Percentiles rank a stretch among this genome's conserved stretches.
phyloP scores from a whole-genome alignment of 2,888 invertebrate species.

The Tyria jacobaeae region DNA sequence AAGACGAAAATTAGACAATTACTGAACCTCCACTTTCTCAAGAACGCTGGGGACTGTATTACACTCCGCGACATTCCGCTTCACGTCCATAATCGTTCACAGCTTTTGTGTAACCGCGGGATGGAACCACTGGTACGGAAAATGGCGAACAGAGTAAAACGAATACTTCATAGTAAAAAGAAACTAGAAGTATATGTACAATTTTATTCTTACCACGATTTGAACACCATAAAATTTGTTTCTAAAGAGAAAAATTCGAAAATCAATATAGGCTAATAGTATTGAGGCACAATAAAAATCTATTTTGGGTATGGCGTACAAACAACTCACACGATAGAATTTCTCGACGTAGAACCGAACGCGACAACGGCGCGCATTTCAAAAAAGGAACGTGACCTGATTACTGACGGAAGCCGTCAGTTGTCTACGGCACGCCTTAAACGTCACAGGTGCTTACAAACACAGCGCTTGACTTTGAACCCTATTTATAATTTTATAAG shows the following conservation, averaged over 20 bases:
- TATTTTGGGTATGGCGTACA: conserved; percentile 54
- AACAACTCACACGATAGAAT: conserved; percentile 51
- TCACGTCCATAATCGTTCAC: conserved; percentile 58
- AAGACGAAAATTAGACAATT: conserved; percentile 55
- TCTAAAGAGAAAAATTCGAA: conserved; percentile 16
- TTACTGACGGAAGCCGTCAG: conserved; percentile 83
- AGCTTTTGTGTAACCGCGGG: conserved; percentile 58
- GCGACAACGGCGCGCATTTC: conserved; percentile 73
- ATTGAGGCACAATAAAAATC: conserved; percentile 58
- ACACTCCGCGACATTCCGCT: conserved; percentile 49
- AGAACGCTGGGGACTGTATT: conserved; percentile 50
- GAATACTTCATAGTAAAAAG: conserved; percentile 44
- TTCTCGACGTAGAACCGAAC: conserved; percentile 57
- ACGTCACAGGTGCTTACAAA: conserved; percentile 65
- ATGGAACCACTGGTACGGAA: conserved; percentile 56
- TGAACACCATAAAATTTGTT: conserved; percentile 44
- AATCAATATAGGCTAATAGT: conserved; percentile 32
- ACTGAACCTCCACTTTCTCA: conserved; percentile 39
- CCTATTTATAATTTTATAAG: conserved; percentile 50
- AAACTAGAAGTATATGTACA: conserved; percentile 32
- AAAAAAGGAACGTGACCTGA: conserved; percentile 85
- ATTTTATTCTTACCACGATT: conserved; percentile 34
- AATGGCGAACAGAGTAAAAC: conserved; percentile 55
- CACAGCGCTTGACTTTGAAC: conserved; percentile 50
- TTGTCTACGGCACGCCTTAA: conserved; percentile 65